Evolutionary conservation across 2,113 vertebrate species (phyloP).

Genomic region (Ornithorhynchus anatinus): DNA sequence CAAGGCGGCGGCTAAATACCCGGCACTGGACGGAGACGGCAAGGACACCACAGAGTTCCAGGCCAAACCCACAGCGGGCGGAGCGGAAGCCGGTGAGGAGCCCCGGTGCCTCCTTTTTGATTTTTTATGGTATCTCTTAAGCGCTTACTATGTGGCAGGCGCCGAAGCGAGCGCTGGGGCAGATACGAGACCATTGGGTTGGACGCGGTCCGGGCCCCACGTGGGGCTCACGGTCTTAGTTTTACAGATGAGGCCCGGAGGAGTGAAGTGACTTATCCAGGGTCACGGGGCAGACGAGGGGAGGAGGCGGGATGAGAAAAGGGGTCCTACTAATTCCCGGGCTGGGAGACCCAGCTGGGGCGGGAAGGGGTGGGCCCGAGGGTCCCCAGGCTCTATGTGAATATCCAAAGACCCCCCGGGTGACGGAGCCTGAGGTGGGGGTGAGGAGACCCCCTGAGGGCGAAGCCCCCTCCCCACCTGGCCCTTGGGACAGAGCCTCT

Average conservation of each 20-base stretch:
- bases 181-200: neutral
- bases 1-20: constrained; percentile 66
- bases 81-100: constrained; percentile 21
- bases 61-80: neutral
- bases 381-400: no score
- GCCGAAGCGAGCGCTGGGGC: no score
- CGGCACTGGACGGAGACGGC: constrained; percentile 61
- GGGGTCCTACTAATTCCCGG: neutral
- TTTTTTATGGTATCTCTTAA: no score
- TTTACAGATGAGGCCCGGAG: neutral
- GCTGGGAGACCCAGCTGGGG: neutral
- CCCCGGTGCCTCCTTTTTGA: no score
- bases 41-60: constrained; percentile 44
- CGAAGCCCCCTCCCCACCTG: no score
- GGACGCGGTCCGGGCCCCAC: neutral
- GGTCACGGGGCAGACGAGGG: neutral
- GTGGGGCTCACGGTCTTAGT: no score
- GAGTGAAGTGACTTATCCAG: neutral
- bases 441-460: neutral
- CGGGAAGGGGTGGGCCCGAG: no score
- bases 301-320: fast-evolving
- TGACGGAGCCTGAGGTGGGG: neutral
- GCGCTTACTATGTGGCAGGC: no score
- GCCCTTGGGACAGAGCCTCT: no score
- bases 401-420: fast-evolving